Evolutionary conservation across 2,113 vertebrate genomes (phyloP), one percentile per base, ranked within the genome.

Genomic region (Ginglymostoma cirratum): DNA sequence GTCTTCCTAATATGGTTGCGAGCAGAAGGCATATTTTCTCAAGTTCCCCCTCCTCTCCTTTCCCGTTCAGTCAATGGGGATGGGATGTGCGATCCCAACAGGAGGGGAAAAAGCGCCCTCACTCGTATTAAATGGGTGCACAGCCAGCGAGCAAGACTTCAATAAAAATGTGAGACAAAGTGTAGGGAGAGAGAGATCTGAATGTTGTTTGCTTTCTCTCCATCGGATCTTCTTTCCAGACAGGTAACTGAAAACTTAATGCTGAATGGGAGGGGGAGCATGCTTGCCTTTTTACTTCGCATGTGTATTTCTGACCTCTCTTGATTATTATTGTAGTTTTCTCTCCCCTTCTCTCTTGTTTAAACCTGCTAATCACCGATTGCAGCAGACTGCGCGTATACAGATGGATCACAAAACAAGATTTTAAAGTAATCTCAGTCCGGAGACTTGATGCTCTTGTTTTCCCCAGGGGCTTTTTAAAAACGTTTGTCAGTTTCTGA

Each of bases 1-100:
- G 30, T 61, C 27, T 55, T 90, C 87, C 87, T 90, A 34, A 90
- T 90, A 90, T 61, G 87, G 87, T 90, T 90, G 87, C 19, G 42
- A 10, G 21, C 83, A 55, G 86, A 15, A 55, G 86, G 30, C 27
- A 89, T 89, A 48, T 89, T 8, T 89, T 89, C 86, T 48, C 48
- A 55, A 27, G 21, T 90, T 14, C 52, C 52, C 83, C 52, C 52
- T 61, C 24, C 48, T n/a, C 52, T 30, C 87, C 85, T 86, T 45
- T 45, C 85, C 85, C 19, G 85, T 48, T 48, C 52, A 55, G 48
- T 65, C 87, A 90, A 34, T 61, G 87, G 52, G 55, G 30, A 61
- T 90, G 87, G 87, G 87, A 90, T 90, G 48, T 61, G 14, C 87
- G 34, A 30, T 27, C 86, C 2, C 0, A 8, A 2, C 24, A 17